Conservation (phyloP, 2,888 invertebrate species). For the Congeria kusceri region DNA sequence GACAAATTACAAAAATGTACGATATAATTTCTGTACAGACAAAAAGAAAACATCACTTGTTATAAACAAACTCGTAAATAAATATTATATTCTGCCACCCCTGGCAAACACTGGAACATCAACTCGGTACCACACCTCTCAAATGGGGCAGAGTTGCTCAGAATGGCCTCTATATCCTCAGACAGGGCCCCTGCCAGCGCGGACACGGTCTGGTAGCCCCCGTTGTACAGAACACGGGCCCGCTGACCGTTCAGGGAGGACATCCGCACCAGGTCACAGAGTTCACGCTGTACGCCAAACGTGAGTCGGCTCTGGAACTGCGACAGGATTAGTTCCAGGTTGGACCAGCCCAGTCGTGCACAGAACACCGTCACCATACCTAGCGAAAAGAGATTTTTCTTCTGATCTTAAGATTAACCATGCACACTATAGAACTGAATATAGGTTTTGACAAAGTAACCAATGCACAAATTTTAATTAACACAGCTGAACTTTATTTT, state of each 20-base stretch:
- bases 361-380: constrained; percentile 99
- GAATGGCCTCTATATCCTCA: constrained; percentile 90
- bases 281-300: constrained; percentile 96
- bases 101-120: no score
- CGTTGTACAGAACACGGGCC: constrained; percentile 93
- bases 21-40: no score
- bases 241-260: constrained; percentile 93
- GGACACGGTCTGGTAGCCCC: constrained; percentile 91
- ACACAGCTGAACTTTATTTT: no score
- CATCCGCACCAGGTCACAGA: constrained; percentile 94
- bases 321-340: constrained; percentile 94
- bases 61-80: no score
- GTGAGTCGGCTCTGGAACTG: constrained; percentile 97
- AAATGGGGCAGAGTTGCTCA: constrained; percentile 93
- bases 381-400: no score
- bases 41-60: no score
- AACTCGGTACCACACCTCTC: constrained; percentile 87
- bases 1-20: no score
- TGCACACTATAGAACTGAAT: no score
- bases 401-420: no score
- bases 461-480: no score
- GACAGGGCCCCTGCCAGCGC: constrained; percentile 92
- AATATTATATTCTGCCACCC: no score
- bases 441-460: no score
- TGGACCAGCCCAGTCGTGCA: constrained; percentile 95